Evolutionary conservation across 2,888 invertebrate genomes (phyloP).

Genomic region (Cylloceria caligata): DNA sequence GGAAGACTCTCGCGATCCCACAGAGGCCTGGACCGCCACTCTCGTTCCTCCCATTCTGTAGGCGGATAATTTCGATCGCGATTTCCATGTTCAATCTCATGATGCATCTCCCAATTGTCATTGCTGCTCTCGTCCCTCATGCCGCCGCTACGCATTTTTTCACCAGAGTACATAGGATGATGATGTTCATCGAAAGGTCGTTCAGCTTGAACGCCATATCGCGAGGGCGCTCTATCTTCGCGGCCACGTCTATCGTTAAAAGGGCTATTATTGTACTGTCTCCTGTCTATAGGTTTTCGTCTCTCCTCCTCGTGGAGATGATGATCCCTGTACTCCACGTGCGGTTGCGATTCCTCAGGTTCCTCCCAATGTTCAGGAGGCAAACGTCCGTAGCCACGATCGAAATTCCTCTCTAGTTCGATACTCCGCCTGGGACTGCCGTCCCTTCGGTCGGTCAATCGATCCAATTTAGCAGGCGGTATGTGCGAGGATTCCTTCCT

Average conservation of each 20-base stretch:
- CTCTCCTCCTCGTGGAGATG: constrained; percentile 79
- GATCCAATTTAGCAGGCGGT: constrained; percentile 77
- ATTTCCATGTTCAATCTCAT: constrained; percentile 79
- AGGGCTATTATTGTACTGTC: constrained; percentile 83
- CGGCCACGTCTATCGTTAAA: constrained; percentile 84
- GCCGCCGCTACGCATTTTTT: constrained; percentile 75
- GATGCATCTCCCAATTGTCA: constrained; percentile 83
- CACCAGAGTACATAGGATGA: constrained; percentile 76
- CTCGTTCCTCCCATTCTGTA: constrained; percentile 82
- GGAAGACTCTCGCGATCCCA: constrained; percentile 83
- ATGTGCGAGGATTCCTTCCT: constrained; percentile 75
- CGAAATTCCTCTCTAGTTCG: constrained; percentile 80
- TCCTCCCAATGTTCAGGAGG: constrained; percentile 82
- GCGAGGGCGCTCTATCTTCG: constrained; percentile 83
- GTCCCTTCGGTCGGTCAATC: constrained; percentile 78
- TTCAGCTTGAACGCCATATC: constrained; percentile 77
- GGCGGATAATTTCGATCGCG: constrained; percentile 77
- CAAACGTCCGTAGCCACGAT: constrained; percentile 76
- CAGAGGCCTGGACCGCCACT: constrained; percentile 80
- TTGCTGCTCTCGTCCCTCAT: constrained; percentile 78
- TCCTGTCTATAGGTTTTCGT: constrained; percentile 77
- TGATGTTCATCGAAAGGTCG: constrained; percentile 76
- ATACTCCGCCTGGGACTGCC: constrained; percentile 78
- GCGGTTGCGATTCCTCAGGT: constrained; percentile 76
- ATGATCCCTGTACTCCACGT: constrained; percentile 80